Evolutionary conservation across 2,888 invertebrate species (phyloP).

Genomic region (Lamellibrachia satsuma): DNA sequence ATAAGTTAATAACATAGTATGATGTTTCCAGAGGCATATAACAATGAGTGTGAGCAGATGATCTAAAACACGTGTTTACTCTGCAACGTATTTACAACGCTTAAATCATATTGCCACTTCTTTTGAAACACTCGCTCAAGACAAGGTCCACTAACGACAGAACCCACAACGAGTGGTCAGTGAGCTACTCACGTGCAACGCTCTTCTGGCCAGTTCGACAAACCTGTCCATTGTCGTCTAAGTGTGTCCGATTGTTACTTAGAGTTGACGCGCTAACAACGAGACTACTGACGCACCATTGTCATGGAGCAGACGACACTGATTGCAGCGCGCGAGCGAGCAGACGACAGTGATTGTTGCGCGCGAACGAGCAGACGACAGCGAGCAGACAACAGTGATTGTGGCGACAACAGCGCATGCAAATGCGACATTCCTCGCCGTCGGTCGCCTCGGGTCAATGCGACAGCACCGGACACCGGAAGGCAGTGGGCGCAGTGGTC

Average conservation of each 20-base stretch:
- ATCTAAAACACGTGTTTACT: neutral
- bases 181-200: neutral
- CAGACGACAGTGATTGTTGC: neutral
- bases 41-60: neutral
- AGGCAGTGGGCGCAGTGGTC: neutral
- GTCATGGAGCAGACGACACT: neutral
- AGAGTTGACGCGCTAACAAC: neutral
- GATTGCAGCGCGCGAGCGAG: neutral
- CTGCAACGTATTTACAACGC: neutral
- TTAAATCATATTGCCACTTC: too few relatives aligned
- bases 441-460: neutral
- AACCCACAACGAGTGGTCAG: neutral
- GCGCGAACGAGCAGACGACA: neutral
- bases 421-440: neutral
- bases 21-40: too few relatives aligned
- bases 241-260: neutral
- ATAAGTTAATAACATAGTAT: too few relatives aligned
- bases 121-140: neutral
- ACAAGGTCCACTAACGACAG: neutral
- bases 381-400: neutral
- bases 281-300: neutral
- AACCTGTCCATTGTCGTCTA: neutral
- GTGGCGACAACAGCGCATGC: neutral
- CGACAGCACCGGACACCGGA: constrained; percentile 1
- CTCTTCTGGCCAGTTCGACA: neutral